Percentiles rank a stretch among this genome's conserved stretches.
Evolutionary conservation across 2,888 invertebrate genomes (phyloP).

Genomic region (Stenodema calcarata): DNA sequence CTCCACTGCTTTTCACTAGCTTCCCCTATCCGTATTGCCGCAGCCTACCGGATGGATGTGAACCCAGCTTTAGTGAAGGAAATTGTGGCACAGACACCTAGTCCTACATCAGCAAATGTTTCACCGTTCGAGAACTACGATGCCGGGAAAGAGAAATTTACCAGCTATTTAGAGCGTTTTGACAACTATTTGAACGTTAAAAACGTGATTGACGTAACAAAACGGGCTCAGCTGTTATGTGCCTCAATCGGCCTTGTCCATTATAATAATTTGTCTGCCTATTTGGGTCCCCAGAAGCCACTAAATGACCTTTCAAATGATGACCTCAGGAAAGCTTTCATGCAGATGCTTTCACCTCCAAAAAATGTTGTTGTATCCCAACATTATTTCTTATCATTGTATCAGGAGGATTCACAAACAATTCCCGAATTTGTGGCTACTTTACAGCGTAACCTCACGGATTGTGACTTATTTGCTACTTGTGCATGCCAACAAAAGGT

Average conservation of each 20-base stretch:
- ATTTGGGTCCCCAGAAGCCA: conserved; percentile 38
- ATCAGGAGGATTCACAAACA: conserved; percentile 30
- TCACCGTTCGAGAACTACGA: conserved; percentile 50
- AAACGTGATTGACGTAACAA: conserved; percentile 32
- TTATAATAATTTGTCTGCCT: conserved; percentile 50
- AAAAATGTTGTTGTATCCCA: conserved; percentile 49
- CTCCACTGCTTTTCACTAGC: too few species aligned
- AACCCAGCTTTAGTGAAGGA: background rate
- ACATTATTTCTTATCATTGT: conserved; percentile 44
- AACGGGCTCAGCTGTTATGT: conserved; percentile 46
- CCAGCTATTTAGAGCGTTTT: conserved; percentile 48
- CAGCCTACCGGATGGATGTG: too few species aligned
- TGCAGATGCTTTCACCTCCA: conserved; percentile 38
- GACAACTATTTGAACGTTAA: conserved; percentile 46
- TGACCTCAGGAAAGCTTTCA: conserved; percentile 23
- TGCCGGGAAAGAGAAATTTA: conserved; percentile 49
- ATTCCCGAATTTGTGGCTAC: conserved; percentile 43
- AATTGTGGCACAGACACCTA: background rate
- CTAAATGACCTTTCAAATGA: conserved; percentile 33
- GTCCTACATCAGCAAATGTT: background rate
- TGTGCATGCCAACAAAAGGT: conserved; percentile 21
- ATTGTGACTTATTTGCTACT: conserved; percentile 13
- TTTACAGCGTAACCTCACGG: too few species aligned
- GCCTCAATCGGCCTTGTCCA: conserved; percentile 50
- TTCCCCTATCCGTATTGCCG: too few species aligned